Base-by-base conservation (phyloP, 2,888 invertebrate species). In the Zaprionus lineosus region DNA sequence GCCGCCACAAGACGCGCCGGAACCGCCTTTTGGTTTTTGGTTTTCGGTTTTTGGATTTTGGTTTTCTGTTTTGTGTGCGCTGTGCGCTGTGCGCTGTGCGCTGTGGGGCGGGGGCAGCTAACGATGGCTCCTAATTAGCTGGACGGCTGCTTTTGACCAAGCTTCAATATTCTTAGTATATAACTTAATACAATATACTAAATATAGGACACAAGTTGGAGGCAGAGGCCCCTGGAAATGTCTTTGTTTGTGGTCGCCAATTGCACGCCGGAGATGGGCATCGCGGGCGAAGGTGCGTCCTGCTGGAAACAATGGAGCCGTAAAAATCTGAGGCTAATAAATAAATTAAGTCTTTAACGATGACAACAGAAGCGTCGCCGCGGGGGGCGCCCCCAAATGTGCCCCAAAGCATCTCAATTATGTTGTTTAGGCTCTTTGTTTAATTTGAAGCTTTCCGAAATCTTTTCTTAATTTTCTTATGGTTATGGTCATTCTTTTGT, bases 311-410 rank as follows among this genome's bases (percentile, higher is more conserved):
- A 81, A 81, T 81, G 86, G 70, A 59, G 58, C 76, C 66, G 67
- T 83, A 64, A 70, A 81, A 75, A 72, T 75, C 68, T 68, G 65
- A 28, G 53, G 65, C 68, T 81, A 83, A 81, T 81, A 81, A 85
- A 81, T 81, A 81, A 81, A 85, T 81, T 79, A 85, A 67, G 67
- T 69, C 65, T 68, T 84, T 79, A 75, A 85, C 76, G 75, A 83
- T 74, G 75, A 74, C 83, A 71, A 71, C 63, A 66, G 58, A 37
- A 44, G 43, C 58, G 24, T 29, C 52, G 34, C 51, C 15, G 41
- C 77, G 62, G 52, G 65, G 62, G 62, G 62, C 56, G 55, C 50
- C n/a, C n/a, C n/a, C n/a, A n/a, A n/a, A n/a, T n/a, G n/a, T n/a
- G n/a, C n/a, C n/a, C n/a, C n/a, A n/a, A 33, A 73, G 83, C 75